phyloP scores from a whole-genome alignment of 30 jellyfish, hydroid and myxozoan genomes.

The Haliclystus octoradiatus region DNA sequence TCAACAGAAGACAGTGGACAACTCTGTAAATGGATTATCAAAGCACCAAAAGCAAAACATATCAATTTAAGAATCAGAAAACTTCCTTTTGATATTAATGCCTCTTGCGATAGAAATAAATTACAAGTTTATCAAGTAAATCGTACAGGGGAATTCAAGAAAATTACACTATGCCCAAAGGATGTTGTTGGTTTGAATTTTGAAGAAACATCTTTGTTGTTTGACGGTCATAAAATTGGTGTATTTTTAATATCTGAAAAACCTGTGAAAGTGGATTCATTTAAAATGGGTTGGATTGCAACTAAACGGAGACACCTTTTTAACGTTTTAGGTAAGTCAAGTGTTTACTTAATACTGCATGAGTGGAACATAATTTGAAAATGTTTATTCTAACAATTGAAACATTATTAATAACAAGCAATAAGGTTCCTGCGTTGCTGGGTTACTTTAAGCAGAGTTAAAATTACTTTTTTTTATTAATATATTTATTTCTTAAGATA shows the following conservation, averaged over 20 bases:
- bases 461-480: too few relatives aligned
- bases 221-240: neutral
- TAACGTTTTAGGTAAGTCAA: slow-evolving; percentile 1
- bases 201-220: neutral
- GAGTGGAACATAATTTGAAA: neutral
- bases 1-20: neutral
- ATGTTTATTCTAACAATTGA: neutral
- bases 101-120: slow-evolving; percentile 13
- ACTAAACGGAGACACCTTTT: slow-evolving; percentile 18
- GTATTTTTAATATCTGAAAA: neutral
- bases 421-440: too few relatives aligned
- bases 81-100: slow-evolving; percentile 13
- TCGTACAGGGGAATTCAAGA: too few relatives aligned
- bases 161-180: too few relatives aligned
- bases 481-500: too few relatives aligned
- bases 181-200: too few relatives aligned
- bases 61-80: slow-evolving; percentile 16
- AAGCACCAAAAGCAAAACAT: slow-evolving; percentile 2
- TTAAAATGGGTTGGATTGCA: neutral
- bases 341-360: slow-evolving; percentile 1
- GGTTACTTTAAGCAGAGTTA: too few relatives aligned
- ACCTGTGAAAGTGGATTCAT: neutral
- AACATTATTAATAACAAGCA: too few relatives aligned
- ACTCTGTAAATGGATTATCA: slow-evolving; percentile 31
- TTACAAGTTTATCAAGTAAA: too few relatives aligned